Percentiles rank a stretch among this genome's conserved stretches.
Conservation (phyloP, 1,140 invertebrate genomes). For the Octopus bimaculoides region DNA sequence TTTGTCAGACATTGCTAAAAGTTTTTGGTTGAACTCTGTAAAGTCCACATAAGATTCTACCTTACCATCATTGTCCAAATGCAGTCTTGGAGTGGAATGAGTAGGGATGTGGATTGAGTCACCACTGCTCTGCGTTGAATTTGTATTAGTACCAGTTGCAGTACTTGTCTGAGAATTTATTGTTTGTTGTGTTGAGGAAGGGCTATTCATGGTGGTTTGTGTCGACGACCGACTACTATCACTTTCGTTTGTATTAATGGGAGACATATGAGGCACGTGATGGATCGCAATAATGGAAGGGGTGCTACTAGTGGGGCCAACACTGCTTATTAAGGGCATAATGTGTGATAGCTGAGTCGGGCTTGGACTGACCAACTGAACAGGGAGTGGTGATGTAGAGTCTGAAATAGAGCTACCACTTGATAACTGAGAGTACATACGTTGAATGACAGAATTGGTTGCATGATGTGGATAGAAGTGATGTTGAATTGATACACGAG, state of each 20-base stretch:
- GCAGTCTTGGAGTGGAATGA: conserved; percentile 42
- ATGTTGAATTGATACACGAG: conserved; percentile 26
- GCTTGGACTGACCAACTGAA: neutral
- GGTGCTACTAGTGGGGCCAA: too few species aligned
- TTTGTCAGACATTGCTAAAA: conserved; percentile 61
- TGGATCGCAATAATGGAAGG: conserved; percentile 17
- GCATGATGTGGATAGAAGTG: conserved; percentile 25
- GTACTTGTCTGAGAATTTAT: conserved; percentile 33
- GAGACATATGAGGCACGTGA: neutral
- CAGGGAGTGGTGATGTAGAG: neutral
- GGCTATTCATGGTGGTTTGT: conserved; percentile 22
- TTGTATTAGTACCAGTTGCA: conserved; percentile 36
- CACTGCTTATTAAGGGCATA: neutral
- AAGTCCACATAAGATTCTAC: conserved; percentile 86
- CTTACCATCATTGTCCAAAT: conserved; percentile 63
- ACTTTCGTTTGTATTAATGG: neutral
- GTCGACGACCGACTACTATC: conserved; percentile 9
- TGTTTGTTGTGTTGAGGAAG: conserved; percentile 19
- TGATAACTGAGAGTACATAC: neutral
- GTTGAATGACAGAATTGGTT: conserved; percentile 9
- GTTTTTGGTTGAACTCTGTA: conserved; percentile 74
- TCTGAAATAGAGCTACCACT: too few species aligned
- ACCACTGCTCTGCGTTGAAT: conserved; percentile 47
- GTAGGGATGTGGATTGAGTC: conserved; percentile 35
- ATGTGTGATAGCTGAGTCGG: conserved; percentile 2